Percentiles rank a stretch among this genome's conserved stretches.
These are phyloP conservation scores for Asobara japonica DNA, from an alignment of 1,140 invertebrate genomes.

Conservation along the genomic window DNA sequence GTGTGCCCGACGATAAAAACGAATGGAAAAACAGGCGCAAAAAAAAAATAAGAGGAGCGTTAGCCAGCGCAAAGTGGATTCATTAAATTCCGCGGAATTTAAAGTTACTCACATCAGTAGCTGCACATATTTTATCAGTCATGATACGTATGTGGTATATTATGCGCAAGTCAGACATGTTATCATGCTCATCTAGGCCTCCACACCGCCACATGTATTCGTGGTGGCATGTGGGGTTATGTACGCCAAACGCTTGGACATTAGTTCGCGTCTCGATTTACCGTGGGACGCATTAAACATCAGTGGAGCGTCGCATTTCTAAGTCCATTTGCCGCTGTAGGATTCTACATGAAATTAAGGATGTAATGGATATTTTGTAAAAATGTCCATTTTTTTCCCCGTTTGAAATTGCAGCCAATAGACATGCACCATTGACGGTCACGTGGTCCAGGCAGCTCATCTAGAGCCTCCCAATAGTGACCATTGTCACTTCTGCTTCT, in stretches of 20 bases:
- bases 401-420: too few relatives aligned
- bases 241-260: slow-evolving; percentile 52
- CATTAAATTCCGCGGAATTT: slow-evolving; percentile 56
- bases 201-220: not conserved
- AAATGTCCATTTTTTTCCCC: too few relatives aligned
- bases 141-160: slow-evolving; percentile 21
- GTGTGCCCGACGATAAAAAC: slow-evolving; percentile 31
- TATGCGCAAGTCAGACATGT: slow-evolving; percentile 15
- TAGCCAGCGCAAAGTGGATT: slow-evolving; percentile 59
- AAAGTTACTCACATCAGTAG: slow-evolving; percentile 52
- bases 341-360: too few relatives aligned
- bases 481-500: too few relatives aligned
- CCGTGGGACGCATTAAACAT: slow-evolving; percentile 63
- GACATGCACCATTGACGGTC: too few relatives aligned
- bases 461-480: too few relatives aligned
- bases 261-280: slow-evolving; percentile 62
- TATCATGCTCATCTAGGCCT: slow-evolving; percentile 30
- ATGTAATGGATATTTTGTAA: too few relatives aligned
- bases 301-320: slow-evolving; percentile 46
- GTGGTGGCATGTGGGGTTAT: slow-evolving; percentile 19
- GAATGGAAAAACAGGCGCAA: slow-evolving; percentile 18
- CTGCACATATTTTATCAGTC: slow-evolving; percentile 31
- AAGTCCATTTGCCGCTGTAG: slow-evolving; percentile 17
- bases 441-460: too few relatives aligned
- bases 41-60: slow-evolving; percentile 37